Evolutionary conservation across 2,113 vertebrate genomes (phyloP).

Genomic region (Salvelinus sp.): DNA sequence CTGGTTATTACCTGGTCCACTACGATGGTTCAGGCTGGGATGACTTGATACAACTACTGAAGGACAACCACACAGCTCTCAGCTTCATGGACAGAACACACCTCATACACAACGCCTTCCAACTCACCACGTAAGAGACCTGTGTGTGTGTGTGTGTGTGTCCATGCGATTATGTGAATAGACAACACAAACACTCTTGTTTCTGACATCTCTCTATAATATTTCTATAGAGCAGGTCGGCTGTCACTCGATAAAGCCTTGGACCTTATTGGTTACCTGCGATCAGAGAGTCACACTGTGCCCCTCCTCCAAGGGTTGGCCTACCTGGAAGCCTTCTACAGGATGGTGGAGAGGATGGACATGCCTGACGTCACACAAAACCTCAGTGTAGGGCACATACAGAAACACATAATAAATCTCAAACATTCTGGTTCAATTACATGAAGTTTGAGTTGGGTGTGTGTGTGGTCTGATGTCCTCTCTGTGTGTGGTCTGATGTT

Average conservation of each 20-base stretch:
- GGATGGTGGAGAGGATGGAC: constrained; percentile 65
- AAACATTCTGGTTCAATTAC: not conserved
- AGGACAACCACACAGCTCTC: constrained; percentile 75
- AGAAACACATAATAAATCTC: not conserved
- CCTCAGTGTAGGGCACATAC: constrained; percentile 63
- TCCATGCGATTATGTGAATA: not conserved
- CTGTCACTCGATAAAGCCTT: constrained; percentile 67
- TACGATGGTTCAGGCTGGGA: constrained; percentile 76
- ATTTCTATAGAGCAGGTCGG: constrained; percentile 63
- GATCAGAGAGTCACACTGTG: constrained; percentile 68
- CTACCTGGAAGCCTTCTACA: constrained; percentile 70
- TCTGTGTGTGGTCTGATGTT: not conserved
- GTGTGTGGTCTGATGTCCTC: not conserved
- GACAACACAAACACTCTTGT: not conserved
- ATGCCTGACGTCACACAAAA: constrained; percentile 59
- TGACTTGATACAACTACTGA: constrained; percentile 65
- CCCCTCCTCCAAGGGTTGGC: constrained; percentile 73
- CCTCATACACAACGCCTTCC: constrained; percentile 78
- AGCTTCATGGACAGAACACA: constrained; percentile 76
- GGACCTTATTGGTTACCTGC: constrained; percentile 74
- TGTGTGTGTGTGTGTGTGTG: not conserved
- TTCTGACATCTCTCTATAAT: not conserved
- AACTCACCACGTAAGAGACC: constrained; percentile 73
- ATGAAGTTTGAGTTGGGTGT: too few relatives aligned
- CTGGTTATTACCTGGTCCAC: constrained; percentile 79